phyloP scores from a whole-genome alignment of 2,888 invertebrate genomes.

The Pristionchus fissidentatus region DNA sequence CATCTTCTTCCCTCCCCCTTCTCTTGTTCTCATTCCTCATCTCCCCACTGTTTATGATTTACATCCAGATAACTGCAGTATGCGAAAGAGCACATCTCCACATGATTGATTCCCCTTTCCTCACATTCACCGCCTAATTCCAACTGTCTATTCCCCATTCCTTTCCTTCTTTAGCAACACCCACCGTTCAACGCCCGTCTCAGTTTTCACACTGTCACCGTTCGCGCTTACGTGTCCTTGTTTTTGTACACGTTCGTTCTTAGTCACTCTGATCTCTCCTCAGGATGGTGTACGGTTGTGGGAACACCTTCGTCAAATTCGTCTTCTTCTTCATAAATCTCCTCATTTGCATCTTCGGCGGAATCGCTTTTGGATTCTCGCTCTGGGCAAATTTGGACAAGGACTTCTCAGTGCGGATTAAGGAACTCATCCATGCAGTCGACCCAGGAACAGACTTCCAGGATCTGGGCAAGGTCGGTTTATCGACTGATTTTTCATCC shows the following conservation, averaged over 20 bases:
- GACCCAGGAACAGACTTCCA: constrained; percentile 50
- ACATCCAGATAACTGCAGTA: constrained; percentile 39
- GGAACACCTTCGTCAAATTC: constrained; percentile 69
- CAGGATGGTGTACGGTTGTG: constrained; percentile 70
- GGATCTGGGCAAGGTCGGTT: constrained; percentile 51
- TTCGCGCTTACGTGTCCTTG: not conserved
- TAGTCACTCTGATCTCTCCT: not conserved
- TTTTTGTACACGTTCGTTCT: not conserved
- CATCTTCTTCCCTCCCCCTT: constrained; percentile 7
- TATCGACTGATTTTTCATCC: no score
- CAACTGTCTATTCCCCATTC: not conserved
- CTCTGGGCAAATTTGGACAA: constrained; percentile 74
- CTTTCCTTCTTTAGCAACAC: not conserved
- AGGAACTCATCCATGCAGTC: constrained; percentile 53
- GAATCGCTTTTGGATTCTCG: constrained; percentile 70
- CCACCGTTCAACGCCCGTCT: constrained; percentile 24
- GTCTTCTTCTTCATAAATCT: constrained; percentile 71
- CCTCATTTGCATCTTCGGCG: constrained; percentile 71
- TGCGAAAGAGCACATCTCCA: no score
- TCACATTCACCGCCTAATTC: not conserved
- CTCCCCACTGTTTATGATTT: constrained; percentile 25
- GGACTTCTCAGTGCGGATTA: constrained; percentile 64
- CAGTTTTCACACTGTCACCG: not conserved
- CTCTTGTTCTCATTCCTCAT: constrained; percentile 16
- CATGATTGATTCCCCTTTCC: no score